Conservation (phyloP, 2,888 invertebrate species). For the Drosophila recens region DNA sequence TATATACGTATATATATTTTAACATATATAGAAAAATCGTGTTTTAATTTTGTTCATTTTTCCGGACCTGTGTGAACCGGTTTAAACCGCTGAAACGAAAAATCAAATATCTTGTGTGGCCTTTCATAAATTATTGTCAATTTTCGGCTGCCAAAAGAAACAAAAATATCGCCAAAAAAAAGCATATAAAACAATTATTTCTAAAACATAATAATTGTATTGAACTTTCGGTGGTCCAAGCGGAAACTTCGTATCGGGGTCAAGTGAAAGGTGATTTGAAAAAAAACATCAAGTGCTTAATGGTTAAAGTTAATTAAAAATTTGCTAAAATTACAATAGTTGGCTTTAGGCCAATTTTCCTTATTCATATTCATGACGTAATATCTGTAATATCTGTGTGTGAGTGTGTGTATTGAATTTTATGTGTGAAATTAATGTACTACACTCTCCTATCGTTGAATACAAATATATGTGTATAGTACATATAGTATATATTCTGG, state of each 20-base stretch:
- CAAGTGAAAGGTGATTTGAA: conserved; percentile 55
- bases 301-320: conserved; percentile 10
- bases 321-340: conserved; percentile 15
- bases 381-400: conserved; percentile 35
- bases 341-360: conserved; percentile 52
- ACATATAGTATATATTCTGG: conserved; percentile 11
- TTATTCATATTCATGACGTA: conserved; percentile 56
- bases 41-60: conserved; percentile 35
- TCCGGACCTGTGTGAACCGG: conserved; percentile 58
- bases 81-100: conserved; percentile 37
- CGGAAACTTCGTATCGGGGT: conserved; percentile 19
- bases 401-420: conserved; percentile 19
- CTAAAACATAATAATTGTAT: conserved; percentile 4
- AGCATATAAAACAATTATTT: conserved; percentile 8
- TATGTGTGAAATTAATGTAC: conserved; percentile 30
- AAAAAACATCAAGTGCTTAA: conserved; percentile 9
- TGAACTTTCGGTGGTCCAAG: conserved; percentile 8
- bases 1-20: conserved; percentile 22
- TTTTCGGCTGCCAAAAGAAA: conserved; percentile 28
- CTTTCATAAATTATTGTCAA: conserved; percentile 45
- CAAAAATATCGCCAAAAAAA: conserved; percentile 2
- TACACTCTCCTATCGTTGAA: conserved; percentile 9
- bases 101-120: conserved; percentile 32
- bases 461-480: conserved; percentile 4
- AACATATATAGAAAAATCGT: conserved; percentile 33